These are phyloP conservation scores for Monopis laevigella DNA, from an alignment of 2,888 invertebrate species.

Conservation along the genomic window DNA sequence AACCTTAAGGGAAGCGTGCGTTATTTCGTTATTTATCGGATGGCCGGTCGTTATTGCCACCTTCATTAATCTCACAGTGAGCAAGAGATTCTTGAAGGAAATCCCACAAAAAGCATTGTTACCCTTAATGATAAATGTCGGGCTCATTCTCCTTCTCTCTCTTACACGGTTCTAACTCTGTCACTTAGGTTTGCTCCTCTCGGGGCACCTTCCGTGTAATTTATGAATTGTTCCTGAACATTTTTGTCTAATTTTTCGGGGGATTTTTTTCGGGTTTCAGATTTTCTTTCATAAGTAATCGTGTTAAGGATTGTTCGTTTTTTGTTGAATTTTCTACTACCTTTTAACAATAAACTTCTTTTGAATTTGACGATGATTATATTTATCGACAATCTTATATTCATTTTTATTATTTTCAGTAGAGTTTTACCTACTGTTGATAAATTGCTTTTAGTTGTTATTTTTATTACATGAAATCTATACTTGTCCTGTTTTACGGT, in stretches of 20 bases:
- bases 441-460: no score
- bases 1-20: constrained; percentile 41
- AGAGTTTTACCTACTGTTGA: no score
- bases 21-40: constrained; percentile 60
- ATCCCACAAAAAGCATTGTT: constrained; percentile 60
- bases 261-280: constrained; percentile 23
- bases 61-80: constrained; percentile 53
- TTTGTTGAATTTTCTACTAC: neutral
- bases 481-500: no score
- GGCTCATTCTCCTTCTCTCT: constrained; percentile 26
- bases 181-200: constrained; percentile 24
- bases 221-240: constrained; percentile 45
- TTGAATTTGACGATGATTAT: no score
- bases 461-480: no score
- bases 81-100: constrained; percentile 45
- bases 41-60: constrained; percentile 53
- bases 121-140: constrained; percentile 55
- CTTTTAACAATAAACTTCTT: neutral
- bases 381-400: no score
- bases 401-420: no score
- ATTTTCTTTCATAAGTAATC: neutral
- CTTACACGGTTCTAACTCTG: constrained; percentile 16
- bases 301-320: neutral
- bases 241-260: constrained; percentile 36
- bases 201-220: constrained; percentile 38